Conservation (phyloP, 37 sponge, comb jelly and placozoan species). For the Beroe ovata region DNA sequence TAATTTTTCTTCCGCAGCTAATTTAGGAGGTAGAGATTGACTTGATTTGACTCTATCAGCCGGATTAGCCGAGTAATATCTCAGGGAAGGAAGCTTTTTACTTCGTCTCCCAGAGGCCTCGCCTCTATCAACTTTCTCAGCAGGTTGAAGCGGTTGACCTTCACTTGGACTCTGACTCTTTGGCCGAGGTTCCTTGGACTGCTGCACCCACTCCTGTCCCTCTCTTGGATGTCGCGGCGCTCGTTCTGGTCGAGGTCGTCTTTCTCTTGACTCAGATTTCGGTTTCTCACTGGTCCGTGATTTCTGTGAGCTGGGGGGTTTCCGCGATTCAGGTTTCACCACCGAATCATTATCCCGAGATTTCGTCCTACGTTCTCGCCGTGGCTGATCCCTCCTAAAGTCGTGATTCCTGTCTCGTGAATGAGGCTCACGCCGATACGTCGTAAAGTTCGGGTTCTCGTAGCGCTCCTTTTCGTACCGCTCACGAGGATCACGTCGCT, state of each 20-base stretch:
- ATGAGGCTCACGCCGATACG: conserved; percentile 1
- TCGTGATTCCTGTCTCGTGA: background rate
- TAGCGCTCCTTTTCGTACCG: conserved; percentile 33
- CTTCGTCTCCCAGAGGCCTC: background rate
- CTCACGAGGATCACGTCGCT: conserved; percentile 17
- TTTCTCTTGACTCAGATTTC: background rate
- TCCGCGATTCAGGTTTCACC: background rate
- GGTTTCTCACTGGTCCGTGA: background rate
- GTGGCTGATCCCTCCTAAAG: background rate
- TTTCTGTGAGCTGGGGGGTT: background rate
- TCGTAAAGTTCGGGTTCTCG: conserved; percentile 42
- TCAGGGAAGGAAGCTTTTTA: conserved; percentile 29
- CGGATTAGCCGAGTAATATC: conserved; percentile 57
- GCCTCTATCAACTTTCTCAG: background rate
- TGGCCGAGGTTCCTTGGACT: background rate
- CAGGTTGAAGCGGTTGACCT: background rate
- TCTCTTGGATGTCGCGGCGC: background rate
- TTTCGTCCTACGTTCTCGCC: conserved; percentile 1
- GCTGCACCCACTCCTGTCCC: conserved; percentile 14
- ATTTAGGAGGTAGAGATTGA: conserved; percentile 17
- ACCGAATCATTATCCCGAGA: background rate
- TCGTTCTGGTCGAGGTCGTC: background rate
- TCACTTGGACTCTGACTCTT: background rate
- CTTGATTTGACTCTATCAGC: conserved; percentile 37
- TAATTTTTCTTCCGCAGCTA: background rate